phyloP scores from a whole-genome alignment of 2,113 vertebrate genomes.

The Spheniscus mendiculus region DNA sequence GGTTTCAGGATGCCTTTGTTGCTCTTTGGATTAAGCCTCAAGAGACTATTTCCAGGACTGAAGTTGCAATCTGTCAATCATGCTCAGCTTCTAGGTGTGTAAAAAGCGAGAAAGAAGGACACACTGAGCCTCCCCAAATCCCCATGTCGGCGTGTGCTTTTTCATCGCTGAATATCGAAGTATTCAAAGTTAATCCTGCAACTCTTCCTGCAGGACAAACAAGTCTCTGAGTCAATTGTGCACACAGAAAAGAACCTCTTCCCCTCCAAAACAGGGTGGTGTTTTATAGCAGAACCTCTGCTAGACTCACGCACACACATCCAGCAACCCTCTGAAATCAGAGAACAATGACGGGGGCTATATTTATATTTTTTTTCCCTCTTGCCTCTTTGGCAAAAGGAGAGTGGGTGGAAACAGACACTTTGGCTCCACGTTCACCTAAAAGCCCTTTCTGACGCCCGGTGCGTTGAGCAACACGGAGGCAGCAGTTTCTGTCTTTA shows the following conservation, averaged over 20 bases:
- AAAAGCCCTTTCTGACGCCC: constrained; percentile 14
- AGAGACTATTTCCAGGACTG: constrained; percentile 7
- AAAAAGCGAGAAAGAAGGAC: background rate
- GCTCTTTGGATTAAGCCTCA: background rate
- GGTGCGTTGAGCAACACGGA: background rate
- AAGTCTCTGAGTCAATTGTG: constrained; percentile 22
- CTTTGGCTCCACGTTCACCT: constrained; percentile 34
- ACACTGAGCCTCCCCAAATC: background rate
- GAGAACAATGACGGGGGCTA: background rate
- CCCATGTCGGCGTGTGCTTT: background rate
- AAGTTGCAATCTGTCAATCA: background rate
- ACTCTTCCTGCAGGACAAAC: constrained; percentile 35
- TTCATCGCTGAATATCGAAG: background rate
- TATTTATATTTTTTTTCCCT: background rate
- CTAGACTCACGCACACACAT: background rate
- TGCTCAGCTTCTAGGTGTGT: background rate
- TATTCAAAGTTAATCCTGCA: constrained; percentile 31
- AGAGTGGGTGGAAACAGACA: constrained; percentile 53
- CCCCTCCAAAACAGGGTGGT: background rate
- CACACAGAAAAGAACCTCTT: background rate
- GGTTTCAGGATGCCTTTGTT: background rate
- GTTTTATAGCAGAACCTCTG: constrained; percentile 7
- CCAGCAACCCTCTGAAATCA: background rate
- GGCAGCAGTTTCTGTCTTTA: constrained; percentile 46
- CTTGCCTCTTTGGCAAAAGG: constrained; percentile 6